These are phyloP conservation scores for Microplitis mediator DNA, from an alignment of 1,140 invertebrate genomes.

Conservation along the genomic window DNA sequence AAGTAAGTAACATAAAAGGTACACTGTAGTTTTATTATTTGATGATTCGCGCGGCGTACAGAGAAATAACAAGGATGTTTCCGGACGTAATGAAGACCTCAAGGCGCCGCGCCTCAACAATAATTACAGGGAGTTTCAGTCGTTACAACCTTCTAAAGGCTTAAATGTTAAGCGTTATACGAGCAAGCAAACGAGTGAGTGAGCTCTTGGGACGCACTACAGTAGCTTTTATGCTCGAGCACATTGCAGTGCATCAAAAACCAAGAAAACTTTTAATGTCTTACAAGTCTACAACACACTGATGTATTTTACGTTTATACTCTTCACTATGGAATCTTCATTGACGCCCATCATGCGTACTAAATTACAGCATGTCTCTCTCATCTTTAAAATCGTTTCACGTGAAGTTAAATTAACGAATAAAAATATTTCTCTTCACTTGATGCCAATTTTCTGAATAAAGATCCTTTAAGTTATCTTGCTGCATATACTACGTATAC, in stretches of 20 bases:
- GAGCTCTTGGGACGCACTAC: constrained; percentile 43
- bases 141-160: constrained; percentile 64
- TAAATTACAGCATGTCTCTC: constrained; percentile 18
- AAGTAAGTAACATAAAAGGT: no score
- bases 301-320: neutral
- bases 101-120: constrained; percentile 62
- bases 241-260: constrained; percentile 31
- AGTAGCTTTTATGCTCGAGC: constrained; percentile 57
- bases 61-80: constrained; percentile 61
- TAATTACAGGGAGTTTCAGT: constrained; percentile 63
- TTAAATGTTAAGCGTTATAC: constrained; percentile 64
- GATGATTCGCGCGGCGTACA: constrained; percentile 40
- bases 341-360: constrained; percentile 5
- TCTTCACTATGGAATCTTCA: neutral
- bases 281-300: neutral
- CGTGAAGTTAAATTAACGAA: constrained; percentile 8
- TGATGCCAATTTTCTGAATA: constrained; percentile 10
- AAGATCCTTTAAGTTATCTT: no score
- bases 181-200: constrained; percentile 25
- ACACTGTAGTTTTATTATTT: neutral
- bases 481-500: no score
- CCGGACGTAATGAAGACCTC: constrained; percentile 62
- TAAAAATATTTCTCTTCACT: neutral
- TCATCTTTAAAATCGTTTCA: constrained; percentile 29
- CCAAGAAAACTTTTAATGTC: neutral